phyloP scores from a whole-genome alignment of 92 coral and sea anemone species.

The Galaxea fascicularis region DNA sequence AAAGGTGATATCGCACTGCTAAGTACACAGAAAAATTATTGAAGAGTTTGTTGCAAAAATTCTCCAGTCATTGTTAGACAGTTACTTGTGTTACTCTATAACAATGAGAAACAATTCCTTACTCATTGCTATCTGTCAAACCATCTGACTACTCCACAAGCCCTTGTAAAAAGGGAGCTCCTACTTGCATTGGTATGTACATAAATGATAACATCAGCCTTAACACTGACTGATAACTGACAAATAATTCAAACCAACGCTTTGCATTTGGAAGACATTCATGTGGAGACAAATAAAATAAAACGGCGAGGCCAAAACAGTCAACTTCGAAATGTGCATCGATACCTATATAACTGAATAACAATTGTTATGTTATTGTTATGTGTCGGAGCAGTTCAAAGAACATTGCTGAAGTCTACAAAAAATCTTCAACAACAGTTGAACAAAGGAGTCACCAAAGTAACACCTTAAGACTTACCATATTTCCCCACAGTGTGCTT shows the following conservation, averaged over 20 bases:
- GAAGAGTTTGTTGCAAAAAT: too few relatives aligned
- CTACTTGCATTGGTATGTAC: background rate
- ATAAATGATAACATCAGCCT: background rate
- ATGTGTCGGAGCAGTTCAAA: background rate
- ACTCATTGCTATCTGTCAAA: too few relatives aligned
- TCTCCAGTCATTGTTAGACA: too few relatives aligned
- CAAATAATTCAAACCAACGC: background rate
- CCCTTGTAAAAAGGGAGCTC: background rate
- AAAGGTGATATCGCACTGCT: too few relatives aligned
- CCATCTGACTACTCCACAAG: background rate
- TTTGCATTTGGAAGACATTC: background rate
- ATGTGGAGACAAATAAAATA: background rate
- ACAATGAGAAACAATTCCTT: too few relatives aligned
- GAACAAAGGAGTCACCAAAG: background rate
- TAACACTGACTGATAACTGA: background rate
- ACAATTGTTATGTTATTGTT: background rate
- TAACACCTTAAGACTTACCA: conserved; percentile 58
- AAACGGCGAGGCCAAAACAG: too few relatives aligned
- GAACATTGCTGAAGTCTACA: background rate
- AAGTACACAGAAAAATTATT: too few relatives aligned
- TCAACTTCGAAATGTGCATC: too few relatives aligned
- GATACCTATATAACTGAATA: too few relatives aligned
- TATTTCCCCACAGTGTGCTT: conserved; percentile 66
- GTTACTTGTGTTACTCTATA: too few relatives aligned
- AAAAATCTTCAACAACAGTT: background rate